Evolutionary conservation across 2,888 invertebrate genomes (phyloP), one percentile per base, ranked within the genome.

Genomic region (Sphaerolaimus hirsutus): DNA sequence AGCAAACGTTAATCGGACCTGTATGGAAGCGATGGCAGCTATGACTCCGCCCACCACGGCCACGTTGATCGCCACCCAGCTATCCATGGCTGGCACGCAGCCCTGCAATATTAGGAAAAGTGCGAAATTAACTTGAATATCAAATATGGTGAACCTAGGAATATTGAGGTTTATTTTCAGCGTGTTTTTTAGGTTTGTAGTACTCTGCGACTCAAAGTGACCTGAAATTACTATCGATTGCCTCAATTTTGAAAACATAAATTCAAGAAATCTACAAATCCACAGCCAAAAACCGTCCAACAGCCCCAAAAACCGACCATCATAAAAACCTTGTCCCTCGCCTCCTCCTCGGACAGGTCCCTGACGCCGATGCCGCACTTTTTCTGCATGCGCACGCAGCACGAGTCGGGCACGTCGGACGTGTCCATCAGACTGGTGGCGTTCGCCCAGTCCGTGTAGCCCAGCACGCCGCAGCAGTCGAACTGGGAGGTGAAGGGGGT

Each of bases 21-120:
- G 86, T 51, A 84, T 73, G 50, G 78, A 70, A 49, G 83, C 83
- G 41, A 89, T 76, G 19, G 79, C 79, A 46, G 83, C 71, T 2
- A 80, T 83, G 10, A 82, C 78, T 1, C 78, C 79, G 17, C 80
- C 83, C 48, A 89, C 73, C 47, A 78, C 70, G 36, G 77, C 65
- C 1, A 78, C 77, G 54, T 81, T 79, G 26, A 73, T 72, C 54
- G 77, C 72, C 50, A 83, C 71, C 56, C 74, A 71, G 0, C 62
- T 60, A 47, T 76, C 71, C 32, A 86, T 68, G 50, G 73, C 72
- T 0, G 64, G 54, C 49, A 78, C 69, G 51, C 64, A 64, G 19
- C 58, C 58, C 59, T 61, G 52, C 10, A 40, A 40, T n/a, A n/a
- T n/a, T n/a, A n/a, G n/a, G n/a, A n/a, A n/a, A n/a, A n/a, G n/a